Base-by-base conservation (phyloP, 2,888 invertebrate genomes). In the Arge pagana region DNA sequence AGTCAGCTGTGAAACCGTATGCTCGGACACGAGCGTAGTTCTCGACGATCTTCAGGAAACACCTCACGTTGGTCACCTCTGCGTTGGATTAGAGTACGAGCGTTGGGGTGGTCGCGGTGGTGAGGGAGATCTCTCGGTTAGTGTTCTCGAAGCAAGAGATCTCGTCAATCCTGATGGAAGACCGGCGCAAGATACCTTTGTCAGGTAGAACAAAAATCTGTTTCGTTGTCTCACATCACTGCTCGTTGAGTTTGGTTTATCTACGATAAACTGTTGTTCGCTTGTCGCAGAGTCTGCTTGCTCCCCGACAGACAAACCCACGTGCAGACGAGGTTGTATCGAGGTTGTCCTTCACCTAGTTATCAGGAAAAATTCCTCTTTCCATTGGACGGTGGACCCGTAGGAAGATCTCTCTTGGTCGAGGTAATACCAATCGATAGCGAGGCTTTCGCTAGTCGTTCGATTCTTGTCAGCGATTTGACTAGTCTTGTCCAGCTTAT, bases 1-100 rank as follows among this genome's bases (percentile, higher is more conserved):
- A 0, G 80, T 88, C 62, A 89, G 89, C 18, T 90, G 89, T 70
- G 90, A 90, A 65, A 90, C 89, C 41, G 87, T 91, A 18, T 88
- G 86, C 63, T 90, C 90, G 1, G 90, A 90, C 63, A 88, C 89
- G 0, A 89, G 89, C 1, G 85, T 89, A 1, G 82, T 83, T 16
- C 79, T 88, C 19, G 85, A 84, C 41, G 87, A 89, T 66, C 79
- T 88, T 37, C 87, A 88, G 62, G 84, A 84, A 65, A 82, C 86
- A 6, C 85, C 86, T 56, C 79, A 86, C 52, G 88, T 88, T 1
- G 90, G 90, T 4, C 85, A 88, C 70, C 76, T 91, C 5, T 89
- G 89, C 72, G 82, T 90, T 56, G 88, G 88, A 7, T 78, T 91
- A 43, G 87, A 90, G 70, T 88, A 87, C 68, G 90, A 90, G 73